These are phyloP conservation scores for Antennarius maculatus DNA, from an alignment of 2,797 vertebrate species.

Conservation along the genomic window DNA sequence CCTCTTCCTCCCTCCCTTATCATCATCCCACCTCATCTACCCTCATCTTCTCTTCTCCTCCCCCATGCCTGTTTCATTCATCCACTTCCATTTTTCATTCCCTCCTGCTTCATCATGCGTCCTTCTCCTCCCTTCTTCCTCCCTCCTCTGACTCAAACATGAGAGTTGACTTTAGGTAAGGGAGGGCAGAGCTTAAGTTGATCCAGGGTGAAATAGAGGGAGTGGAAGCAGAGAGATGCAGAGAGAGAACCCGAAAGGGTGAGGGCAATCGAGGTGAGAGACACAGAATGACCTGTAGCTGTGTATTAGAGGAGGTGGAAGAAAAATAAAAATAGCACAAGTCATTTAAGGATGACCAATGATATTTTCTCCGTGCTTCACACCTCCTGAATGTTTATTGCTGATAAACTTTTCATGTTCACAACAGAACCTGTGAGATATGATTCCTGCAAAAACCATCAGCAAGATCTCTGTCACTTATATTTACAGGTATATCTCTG, in stretches of 20 bases:
- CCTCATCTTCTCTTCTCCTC: constrained; percentile 37
- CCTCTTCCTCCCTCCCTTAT: constrained; percentile 24
- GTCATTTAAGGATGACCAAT: constrained; percentile 66
- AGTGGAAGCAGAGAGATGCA: constrained; percentile 18
- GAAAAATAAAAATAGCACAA: constrained; percentile 46
- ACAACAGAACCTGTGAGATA: constrained; percentile 67
- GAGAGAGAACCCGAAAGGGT: constrained; percentile 31
- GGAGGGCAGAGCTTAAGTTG: constrained; percentile 41
- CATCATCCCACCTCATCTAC: constrained; percentile 30
- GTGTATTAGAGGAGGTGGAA: constrained; percentile 22
- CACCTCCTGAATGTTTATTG: constrained; percentile 63
- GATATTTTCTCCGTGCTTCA: constrained; percentile 49
- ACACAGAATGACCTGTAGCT: constrained; percentile 56
- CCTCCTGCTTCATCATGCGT: constrained; percentile 15
- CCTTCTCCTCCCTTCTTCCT: constrained; percentile 1
- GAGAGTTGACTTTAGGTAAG: constrained; percentile 51
- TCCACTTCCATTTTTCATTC: constrained; percentile 29
- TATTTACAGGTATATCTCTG: constrained; percentile 48
- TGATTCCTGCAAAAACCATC: constrained; percentile 59
- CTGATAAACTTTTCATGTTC: constrained; percentile 70
- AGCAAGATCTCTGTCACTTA: constrained; percentile 36
- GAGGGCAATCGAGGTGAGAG: constrained; percentile 56
- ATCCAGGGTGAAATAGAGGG: constrained; percentile 45
- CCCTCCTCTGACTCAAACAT: constrained; percentile 20
- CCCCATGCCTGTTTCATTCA: constrained; percentile 22